phyloP scores from a whole-genome alignment of 92 coral and sea anemone genomes.

The Epizoanthus ramosus region DNA sequence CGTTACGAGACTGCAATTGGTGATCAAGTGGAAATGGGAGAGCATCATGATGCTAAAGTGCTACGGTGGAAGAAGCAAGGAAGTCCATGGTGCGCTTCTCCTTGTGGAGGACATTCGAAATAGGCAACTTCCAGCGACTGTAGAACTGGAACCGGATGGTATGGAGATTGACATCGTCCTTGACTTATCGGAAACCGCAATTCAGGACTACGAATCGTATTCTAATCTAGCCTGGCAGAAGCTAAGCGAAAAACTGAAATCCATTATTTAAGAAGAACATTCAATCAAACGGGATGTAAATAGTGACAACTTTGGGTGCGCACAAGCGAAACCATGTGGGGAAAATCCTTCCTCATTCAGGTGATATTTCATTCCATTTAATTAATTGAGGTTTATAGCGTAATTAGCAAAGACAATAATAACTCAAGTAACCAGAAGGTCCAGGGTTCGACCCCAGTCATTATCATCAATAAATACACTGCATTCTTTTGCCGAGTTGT shows the following conservation, averaged over 20 bases:
- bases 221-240: slow-evolving; percentile 10
- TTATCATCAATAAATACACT: no score
- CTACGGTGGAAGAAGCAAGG: slow-evolving; percentile 18
- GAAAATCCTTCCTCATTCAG: background rate
- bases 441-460: no score
- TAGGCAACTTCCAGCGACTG: slow-evolving; percentile 6
- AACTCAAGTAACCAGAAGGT: no score
- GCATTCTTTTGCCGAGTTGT: no score
- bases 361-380: no score
- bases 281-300: background rate
- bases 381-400: no score
- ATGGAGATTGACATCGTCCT: slow-evolving; percentile 41
- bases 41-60: background rate
- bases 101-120: slow-evolving; percentile 17
- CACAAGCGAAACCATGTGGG: background rate
- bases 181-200: slow-evolving; percentile 21
- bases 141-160: slow-evolving; percentile 33
- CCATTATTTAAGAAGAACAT: background rate
- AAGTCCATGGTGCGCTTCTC: background rate
- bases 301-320: slow-evolving; percentile 24
- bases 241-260: background rate
- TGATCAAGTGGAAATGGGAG: slow-evolving; percentile 33
- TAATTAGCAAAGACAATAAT: no score
- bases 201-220: slow-evolving; percentile 18
- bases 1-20: no score